Evolutionary conservation across 2,113 vertebrate species (phyloP).

Genomic region (Corythoichthys haematopterus): DNA sequence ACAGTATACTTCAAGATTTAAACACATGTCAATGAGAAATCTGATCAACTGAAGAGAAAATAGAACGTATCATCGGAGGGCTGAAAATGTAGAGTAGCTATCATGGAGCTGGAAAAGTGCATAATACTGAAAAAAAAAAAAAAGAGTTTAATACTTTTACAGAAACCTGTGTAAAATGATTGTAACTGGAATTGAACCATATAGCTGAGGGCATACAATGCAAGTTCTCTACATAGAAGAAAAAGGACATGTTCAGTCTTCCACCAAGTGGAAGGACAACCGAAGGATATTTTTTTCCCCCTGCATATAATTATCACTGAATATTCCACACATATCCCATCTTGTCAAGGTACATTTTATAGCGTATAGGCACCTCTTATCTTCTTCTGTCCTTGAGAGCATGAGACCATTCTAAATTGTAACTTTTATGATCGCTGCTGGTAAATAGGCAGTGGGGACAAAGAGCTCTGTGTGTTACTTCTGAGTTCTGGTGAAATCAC

Average conservation of each 20-base stretch:
- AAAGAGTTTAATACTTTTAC: not conserved
- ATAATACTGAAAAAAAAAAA: not conserved
- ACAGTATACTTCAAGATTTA: no score
- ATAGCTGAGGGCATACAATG: not conserved
- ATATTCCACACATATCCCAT: not conserved
- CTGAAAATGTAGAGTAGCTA: not conserved
- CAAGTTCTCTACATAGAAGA: not conserved
- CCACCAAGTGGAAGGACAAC: not conserved
- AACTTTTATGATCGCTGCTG: constrained; percentile 23
- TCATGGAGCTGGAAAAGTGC: not conserved
- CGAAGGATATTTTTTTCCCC: not conserved
- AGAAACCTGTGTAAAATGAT: not conserved
- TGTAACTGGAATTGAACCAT: not conserved
- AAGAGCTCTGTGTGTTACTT: constrained; percentile 5
- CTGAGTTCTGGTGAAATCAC: not conserved
- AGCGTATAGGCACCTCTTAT: constrained; percentile 2
- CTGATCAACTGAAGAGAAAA: not conserved
- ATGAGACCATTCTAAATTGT: constrained; percentile 15
- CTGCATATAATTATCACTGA: not conserved
- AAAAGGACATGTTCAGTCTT: not conserved
- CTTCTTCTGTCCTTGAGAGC: constrained; percentile 18
- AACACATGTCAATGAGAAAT: no score
- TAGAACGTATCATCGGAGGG: not conserved
- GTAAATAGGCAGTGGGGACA: constrained; percentile 11
- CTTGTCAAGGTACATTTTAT: constrained; percentile 8